Evolutionary conservation across 1,140 invertebrate species (phyloP), one percentile per base, ranked within the genome.

Genomic region (Procambarus virginalis): DNA sequence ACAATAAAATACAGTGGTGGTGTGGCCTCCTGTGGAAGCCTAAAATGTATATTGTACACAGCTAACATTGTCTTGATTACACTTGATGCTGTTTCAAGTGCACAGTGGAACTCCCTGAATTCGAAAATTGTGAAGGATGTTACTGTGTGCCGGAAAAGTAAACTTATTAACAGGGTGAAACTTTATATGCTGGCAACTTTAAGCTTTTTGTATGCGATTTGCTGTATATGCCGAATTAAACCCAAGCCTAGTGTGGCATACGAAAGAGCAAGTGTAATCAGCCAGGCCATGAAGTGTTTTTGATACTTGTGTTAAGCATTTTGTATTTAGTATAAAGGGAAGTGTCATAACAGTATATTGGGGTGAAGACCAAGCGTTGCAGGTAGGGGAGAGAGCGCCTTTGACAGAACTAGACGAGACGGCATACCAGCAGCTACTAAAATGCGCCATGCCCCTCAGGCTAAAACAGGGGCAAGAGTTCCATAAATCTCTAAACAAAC

Each of bases 151-250:
- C 60, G 20, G 20, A 17, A 64, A 17, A 64, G 60, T 34, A 34
- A 34, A 34, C 34, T 20, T 64, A 14, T 64, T 20, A 64, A 4
- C 60, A 64, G 20, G 60, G 60, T 64, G 60, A 64, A 64, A 64
- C 60, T 64, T 64, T 76, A 76, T 76, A 45, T 76, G 75, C 34
- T 76, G 46, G 10, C 10, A 46, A 76, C 46, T 46, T 75, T 12
- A 46, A 6, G 75, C 75, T 76, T 76, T 45, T 76, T 76, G 22
- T 76, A 48, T 76, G 60, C 17, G 60, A 64, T 64, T 64, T 64
- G 12, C 4, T 64, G 17, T 64, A 17, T 64, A 20, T 3, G 12
- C 51, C 20, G 4, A 64, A 20, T 64, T 64, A 20, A 9, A 64
- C 60, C 4, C 14, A 64, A 64, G 17, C 17, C 60, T 64, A 64